A percentile compares a stretch with the other conserved stretches of the same genome.
Evolutionary conservation across 2,797 vertebrate genomes (phyloP).

Genomic region (Smutsia temminckii): DNA sequence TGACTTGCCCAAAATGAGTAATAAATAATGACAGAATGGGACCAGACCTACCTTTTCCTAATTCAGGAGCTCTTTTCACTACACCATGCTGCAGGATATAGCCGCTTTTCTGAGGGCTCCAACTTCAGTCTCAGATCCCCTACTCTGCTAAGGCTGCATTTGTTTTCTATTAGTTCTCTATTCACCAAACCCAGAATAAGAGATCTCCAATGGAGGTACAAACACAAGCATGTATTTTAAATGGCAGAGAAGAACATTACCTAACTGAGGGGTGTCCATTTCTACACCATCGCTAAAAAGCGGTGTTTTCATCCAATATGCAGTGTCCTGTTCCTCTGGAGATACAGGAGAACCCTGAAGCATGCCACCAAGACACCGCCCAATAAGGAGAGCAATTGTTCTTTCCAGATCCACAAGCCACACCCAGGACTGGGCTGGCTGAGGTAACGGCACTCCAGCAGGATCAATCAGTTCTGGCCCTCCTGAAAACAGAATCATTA

Average conservation of each 20-base stretch:
- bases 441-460: slow-evolving; percentile 88
- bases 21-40: neutral
- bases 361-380: slow-evolving; percentile 97
- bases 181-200: neutral
- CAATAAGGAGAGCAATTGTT: slow-evolving; percentile 94
- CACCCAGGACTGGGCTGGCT: slow-evolving; percentile 93
- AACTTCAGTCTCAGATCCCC: neutral
- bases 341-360: slow-evolving; percentile 93
- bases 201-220: neutral
- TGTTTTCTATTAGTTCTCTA: neutral
- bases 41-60: neutral
- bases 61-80: neutral
- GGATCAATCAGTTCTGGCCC: slow-evolving; percentile 92
- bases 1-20: slow-evolving; percentile 20
- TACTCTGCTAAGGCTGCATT: neutral
- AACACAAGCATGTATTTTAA: neutral
- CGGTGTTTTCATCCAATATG: slow-evolving; percentile 96
- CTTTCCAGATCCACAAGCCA: slow-evolving; percentile 98
- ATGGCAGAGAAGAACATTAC: slow-evolving; percentile 81
- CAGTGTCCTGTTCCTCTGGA: slow-evolving; percentile 95
- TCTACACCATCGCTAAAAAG: slow-evolving; percentile 97
- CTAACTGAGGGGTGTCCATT: slow-evolving; percentile 94
- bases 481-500: slow-evolving; percentile 84
- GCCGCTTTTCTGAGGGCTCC: neutral
- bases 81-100: neutral